Evolutionary conservation across 2,888 invertebrate species (phyloP).

Genomic region (Lepidonotus clava): DNA sequence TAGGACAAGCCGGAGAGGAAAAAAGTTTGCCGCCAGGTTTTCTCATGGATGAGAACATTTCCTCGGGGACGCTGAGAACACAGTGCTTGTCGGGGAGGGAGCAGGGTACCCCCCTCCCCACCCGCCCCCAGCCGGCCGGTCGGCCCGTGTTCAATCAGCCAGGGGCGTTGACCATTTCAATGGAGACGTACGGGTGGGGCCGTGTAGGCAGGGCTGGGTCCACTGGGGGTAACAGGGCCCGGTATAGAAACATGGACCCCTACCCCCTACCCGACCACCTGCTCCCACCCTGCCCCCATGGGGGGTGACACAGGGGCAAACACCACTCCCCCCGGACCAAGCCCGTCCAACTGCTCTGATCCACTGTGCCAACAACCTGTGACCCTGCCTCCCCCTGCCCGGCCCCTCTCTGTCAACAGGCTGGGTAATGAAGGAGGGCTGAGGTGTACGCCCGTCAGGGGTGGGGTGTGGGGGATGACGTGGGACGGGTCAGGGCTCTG

Average conservation of each 20-base stretch:
- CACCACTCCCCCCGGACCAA: background rate
- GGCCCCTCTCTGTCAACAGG: background rate
- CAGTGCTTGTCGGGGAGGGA: no score
- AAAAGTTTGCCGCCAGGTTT: background rate
- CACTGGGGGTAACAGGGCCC: background rate
- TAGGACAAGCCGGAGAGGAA: background rate
- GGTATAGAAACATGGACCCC: slow-evolving; percentile 7
- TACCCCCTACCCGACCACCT: no score
- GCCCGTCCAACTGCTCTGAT: background rate
- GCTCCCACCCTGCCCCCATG: background rate
- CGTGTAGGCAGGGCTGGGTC: background rate
- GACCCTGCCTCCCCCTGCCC: background rate
- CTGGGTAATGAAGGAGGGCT: background rate
- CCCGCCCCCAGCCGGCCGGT: background rate
- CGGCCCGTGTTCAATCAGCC: background rate
- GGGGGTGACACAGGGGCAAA: background rate
- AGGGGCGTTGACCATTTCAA: slow-evolving; percentile 3
- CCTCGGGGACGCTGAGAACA: background rate
- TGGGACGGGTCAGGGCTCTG: background rate
- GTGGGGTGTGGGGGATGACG: background rate
- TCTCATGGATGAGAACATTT: background rate
- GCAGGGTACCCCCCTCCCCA: no score
- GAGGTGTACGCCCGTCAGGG: background rate
- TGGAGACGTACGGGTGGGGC: background rate
- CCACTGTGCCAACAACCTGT: background rate